A percentile compares a stretch with the other conserved stretches of the same genome.
Evolutionary conservation across 2,888 invertebrate species (phyloP).

Genomic region (Pristionchus entomophagus): DNA sequence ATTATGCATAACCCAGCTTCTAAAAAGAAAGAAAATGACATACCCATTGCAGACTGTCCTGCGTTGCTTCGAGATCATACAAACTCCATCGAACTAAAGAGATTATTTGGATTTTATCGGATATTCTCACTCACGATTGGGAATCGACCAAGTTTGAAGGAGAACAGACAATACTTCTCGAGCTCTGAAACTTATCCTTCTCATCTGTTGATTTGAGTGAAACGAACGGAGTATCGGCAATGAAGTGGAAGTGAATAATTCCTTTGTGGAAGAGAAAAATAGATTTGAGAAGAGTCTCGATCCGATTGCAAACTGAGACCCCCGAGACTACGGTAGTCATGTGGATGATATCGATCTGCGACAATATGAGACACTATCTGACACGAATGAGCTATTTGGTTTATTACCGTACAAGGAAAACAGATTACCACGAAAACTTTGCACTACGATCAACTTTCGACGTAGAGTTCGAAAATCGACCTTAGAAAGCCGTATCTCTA

Average conservation of each 20-base stretch:
- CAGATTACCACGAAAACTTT: too few relatives aligned
- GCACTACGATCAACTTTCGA: too few relatives aligned
- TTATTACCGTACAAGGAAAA: too few relatives aligned
- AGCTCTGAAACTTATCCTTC: not conserved
- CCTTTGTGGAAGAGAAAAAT: conserved; percentile 17
- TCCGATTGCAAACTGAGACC: not conserved
- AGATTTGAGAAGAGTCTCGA: conserved; percentile 21
- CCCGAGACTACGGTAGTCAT: conserved; percentile 8
- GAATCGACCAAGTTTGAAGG: conserved; percentile 7
- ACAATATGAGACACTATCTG: too few relatives aligned
- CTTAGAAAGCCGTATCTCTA: too few relatives aligned
- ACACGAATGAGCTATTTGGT: too few relatives aligned
- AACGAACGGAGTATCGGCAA: not conserved
- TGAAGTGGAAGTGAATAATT: conserved; percentile 16
- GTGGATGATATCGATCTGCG: not conserved
- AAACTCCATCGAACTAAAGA: conserved; percentile 28
- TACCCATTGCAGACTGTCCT: not conserved
- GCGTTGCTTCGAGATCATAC: not conserved
- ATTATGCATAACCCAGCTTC: not conserved
- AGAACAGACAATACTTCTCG: not conserved
- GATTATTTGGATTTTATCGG: not conserved
- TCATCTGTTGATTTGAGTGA: not conserved
- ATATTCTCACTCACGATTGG: not conserved
- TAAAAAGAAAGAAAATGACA: not conserved
- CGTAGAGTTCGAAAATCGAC: too few relatives aligned